phyloP scores from a whole-genome alignment of 2,113 vertebrate genomes.

The Columbina picui region DNA sequence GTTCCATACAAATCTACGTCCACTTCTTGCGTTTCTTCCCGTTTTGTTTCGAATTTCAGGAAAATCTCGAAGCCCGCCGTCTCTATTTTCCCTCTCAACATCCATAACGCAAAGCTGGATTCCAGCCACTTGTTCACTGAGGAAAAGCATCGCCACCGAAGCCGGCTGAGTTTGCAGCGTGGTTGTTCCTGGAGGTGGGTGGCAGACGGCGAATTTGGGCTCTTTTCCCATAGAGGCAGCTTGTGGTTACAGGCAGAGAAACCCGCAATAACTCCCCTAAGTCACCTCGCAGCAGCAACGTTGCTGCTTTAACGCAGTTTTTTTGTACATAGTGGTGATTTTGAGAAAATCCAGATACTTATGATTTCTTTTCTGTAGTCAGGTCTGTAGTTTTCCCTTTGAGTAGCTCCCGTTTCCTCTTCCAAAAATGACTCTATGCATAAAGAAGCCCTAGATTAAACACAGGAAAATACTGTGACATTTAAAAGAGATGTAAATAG shows the following conservation, averaged over 20 bases:
- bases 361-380: background rate
- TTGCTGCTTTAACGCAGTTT: background rate
- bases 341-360: background rate
- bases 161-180: background rate
- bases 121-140: background rate
- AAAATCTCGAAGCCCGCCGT: conserved; percentile 36
- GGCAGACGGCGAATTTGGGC: background rate
- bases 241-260: background rate
- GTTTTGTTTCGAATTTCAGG: conserved; percentile 60
- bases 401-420: background rate
- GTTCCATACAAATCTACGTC: conserved; percentile 63
- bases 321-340: background rate
- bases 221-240: background rate
- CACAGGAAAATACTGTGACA: background rate
- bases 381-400: background rate
- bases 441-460: background rate
- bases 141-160: background rate
- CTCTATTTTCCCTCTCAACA: conserved; percentile 9
- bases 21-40: conserved; percentile 28
- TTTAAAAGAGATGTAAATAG: background rate
- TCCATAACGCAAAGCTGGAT: background rate
- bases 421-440: background rate
- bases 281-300: background rate
- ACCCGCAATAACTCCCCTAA: background rate
- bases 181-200: background rate